A percentile compares a stretch with the other conserved stretches of the same genome.
These are phyloP conservation scores for Gerris lacustris DNA, from an alignment of 2,888 invertebrate genomes.

Conservation along the genomic window DNA sequence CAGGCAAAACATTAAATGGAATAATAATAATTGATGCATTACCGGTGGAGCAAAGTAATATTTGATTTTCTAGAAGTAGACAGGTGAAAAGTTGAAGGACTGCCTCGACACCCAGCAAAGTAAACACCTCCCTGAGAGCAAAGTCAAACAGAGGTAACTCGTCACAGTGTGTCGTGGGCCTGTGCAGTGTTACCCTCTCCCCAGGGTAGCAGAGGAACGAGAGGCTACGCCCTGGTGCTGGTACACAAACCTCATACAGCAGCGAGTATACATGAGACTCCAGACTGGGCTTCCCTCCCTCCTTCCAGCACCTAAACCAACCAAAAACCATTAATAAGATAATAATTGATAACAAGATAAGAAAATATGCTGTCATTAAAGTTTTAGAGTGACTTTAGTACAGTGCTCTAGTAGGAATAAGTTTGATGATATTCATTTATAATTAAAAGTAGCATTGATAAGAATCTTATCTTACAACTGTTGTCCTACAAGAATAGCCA, in stretches of 20 bases:
- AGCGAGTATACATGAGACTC: conserved; percentile 93
- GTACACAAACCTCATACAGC: conserved; percentile 84
- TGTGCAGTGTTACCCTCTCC: conserved; percentile 49
- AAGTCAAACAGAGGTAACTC: conserved; percentile 94
- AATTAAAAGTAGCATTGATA: too few relatives aligned
- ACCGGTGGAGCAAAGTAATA: conserved; percentile 86
- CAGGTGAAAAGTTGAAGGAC: conserved; percentile 89
- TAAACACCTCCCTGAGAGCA: conserved; percentile 74
- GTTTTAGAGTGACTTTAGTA: too few relatives aligned
- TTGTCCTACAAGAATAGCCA: too few relatives aligned
- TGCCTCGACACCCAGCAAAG: conserved; percentile 79
- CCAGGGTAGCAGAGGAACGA: conserved; percentile 31
- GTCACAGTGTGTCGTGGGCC: conserved; percentile 51
- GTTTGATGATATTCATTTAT: too few relatives aligned
- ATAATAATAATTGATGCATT: conserved; percentile 24
- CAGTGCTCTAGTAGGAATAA: too few relatives aligned
- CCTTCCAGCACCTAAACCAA: conserved; percentile 29
- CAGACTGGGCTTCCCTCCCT: conserved; percentile 55
- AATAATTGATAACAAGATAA: conserved; percentile 48
- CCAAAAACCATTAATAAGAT: too few relatives aligned
- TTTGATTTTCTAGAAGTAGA: conserved; percentile 90
- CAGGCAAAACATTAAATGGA: neutral
- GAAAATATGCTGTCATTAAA: conserved; percentile 10
- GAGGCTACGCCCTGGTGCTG: conserved; percentile 76
- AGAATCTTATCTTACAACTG: too few relatives aligned